A percentile compares a stretch with the other conserved stretches of the same genome.
Conservation (phyloP, 1,140 invertebrate genomes). For the Luehdorfia chinensis region DNA sequence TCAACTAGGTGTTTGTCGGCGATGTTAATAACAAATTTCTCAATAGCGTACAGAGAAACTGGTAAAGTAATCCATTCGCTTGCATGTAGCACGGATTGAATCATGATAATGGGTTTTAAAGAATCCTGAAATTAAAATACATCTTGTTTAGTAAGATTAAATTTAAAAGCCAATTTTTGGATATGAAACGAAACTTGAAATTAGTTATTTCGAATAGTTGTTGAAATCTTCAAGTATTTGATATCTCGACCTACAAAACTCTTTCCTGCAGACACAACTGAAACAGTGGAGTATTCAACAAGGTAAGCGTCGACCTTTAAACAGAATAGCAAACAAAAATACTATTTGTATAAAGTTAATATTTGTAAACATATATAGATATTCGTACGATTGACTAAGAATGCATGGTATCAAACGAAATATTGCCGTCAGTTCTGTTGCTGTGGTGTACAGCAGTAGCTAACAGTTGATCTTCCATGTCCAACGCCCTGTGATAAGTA, state of each 20-base stretch:
- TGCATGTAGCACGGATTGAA: slow-evolving; percentile 79
- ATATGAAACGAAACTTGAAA: too few relatives aligned
- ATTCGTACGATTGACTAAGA: slow-evolving; percentile 20
- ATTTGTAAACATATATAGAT: background rate
- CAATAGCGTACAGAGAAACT: slow-evolving; percentile 81
- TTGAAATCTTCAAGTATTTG: slow-evolving; percentile 77
- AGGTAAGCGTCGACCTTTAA: slow-evolving; percentile 75
- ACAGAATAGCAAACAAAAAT: background rate
- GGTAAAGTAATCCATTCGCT: slow-evolving; percentile 81
- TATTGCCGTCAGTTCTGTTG: background rate
- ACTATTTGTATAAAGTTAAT: too few relatives aligned
- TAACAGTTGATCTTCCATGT: slow-evolving; percentile 21
- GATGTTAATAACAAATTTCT: slow-evolving; percentile 79
- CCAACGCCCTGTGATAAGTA: slow-evolving; percentile 15
- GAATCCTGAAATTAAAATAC: slow-evolving; percentile 24
- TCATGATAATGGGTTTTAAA: slow-evolving; percentile 75
- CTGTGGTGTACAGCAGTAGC: slow-evolving; percentile 3
- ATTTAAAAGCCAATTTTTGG: too few relatives aligned
- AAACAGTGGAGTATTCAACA: slow-evolving; percentile 64
- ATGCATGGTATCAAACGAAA: slow-evolving; percentile 22
- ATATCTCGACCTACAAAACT: slow-evolving; percentile 73
- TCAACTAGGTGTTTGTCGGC: slow-evolving; percentile 67
- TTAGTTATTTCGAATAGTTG: slow-evolving; percentile 68
- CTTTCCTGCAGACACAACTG: slow-evolving; percentile 64
- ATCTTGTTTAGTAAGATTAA: background rate